phyloP scores from a whole-genome alignment of 2,113 vertebrate species.

The Hippolais icterina region DNA sequence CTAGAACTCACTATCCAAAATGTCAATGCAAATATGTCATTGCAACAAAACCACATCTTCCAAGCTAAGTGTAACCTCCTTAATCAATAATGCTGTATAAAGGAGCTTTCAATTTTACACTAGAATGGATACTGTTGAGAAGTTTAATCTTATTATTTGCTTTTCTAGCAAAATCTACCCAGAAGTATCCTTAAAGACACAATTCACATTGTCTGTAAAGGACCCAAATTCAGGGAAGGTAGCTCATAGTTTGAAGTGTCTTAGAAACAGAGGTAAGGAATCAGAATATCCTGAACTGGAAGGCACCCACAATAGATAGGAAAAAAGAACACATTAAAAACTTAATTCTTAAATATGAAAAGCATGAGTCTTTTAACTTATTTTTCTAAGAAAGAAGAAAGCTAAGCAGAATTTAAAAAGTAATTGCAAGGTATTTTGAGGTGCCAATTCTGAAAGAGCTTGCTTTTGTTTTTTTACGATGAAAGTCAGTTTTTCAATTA shows the following conservation, averaged over 20 bases:
- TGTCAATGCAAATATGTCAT: not conserved
- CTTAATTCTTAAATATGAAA: constrained; percentile 7
- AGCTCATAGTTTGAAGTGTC: not conserved
- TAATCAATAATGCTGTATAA: not conserved
- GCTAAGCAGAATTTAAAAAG: not conserved
- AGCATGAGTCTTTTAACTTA: not conserved
- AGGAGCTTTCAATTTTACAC: not conserved
- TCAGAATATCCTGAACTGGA: not conserved
- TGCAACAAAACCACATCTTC: constrained; percentile 1
- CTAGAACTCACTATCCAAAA: not conserved
- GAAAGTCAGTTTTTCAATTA: not conserved
- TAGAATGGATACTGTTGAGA: not conserved
- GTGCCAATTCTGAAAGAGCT: not conserved
- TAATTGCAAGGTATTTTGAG: not conserved
- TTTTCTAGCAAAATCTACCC: not conserved
- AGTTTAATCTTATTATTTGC: not conserved
- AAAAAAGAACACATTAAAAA: not conserved
- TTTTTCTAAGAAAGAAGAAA: not conserved
- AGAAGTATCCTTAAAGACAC: not conserved
- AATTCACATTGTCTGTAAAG: not conserved
- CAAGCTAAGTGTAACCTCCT: not conserved
- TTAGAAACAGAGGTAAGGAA: not conserved
- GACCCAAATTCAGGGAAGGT: not conserved
- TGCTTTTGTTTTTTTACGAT: not conserved
- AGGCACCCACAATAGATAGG: not conserved